Conservation (phyloP, 1,140 invertebrate species). For the Camponotus vicinus region DNA sequence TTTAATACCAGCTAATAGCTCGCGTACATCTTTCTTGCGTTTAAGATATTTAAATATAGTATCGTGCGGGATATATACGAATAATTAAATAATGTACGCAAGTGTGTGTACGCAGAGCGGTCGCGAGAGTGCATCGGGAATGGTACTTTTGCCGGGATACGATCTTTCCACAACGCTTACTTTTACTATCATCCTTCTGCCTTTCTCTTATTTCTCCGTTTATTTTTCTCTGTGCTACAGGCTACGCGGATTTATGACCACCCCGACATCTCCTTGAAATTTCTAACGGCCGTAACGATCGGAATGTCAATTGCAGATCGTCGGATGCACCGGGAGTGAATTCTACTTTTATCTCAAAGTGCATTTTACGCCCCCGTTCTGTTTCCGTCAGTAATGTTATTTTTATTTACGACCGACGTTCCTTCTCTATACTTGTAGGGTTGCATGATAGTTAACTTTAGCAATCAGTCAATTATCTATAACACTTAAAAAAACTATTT, state of each 20-base stretch:
- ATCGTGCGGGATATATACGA: background rate
- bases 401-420: conserved; percentile 10
- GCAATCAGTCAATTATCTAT: background rate
- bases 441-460: background rate
- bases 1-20: background rate
- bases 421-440: background rate
- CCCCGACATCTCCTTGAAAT: background rate
- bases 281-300: background rate
- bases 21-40: conserved; percentile 1
- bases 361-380: conserved; percentile 15
- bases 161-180: conserved; percentile 21
- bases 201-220: conserved; percentile 21
- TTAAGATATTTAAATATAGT: conserved; percentile 1
- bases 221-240: background rate
- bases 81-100: conserved; percentile 42
- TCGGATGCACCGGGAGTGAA: conserved; percentile 27
- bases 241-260: background rate
- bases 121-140: conserved; percentile 24
- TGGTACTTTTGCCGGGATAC: conserved; percentile 1
- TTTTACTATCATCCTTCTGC: conserved; percentile 24
- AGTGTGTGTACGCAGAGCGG: background rate
- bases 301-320: background rate
- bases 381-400: background rate
- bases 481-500: background rate
- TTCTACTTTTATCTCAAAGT: conserved; percentile 29